Conservation (phyloP, 64 coral and sea anemone species). For the Acropora yongei region DNA sequence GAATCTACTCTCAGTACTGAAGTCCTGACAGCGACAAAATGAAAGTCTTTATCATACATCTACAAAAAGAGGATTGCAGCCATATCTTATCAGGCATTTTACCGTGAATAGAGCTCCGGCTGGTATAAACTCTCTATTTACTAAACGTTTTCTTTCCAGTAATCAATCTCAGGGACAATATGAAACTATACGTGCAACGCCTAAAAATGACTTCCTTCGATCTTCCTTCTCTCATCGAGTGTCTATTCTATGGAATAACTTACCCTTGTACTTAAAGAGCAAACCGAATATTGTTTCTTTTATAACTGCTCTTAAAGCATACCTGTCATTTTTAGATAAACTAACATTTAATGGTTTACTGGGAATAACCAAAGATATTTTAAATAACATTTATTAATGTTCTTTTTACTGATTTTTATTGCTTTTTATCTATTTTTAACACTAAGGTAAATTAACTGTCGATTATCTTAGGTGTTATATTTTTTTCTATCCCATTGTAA, state of each 20-base stretch:
- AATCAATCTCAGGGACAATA: neutral
- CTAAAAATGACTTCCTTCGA: neutral
- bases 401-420: neutral
- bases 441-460: neutral
- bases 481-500: neutral
- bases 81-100: constrained; percentile 6
- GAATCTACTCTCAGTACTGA: neutral
- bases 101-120: constrained; percentile 13
- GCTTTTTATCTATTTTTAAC: neutral
- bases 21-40: neutral
- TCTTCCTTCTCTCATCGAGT: constrained; percentile 15
- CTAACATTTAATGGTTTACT: neutral
- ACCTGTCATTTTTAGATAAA: neutral
- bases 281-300: neutral
- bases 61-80: neutral
- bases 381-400: neutral
- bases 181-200: neutral
- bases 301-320: neutral
- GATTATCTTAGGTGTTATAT: neutral
- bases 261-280: neutral
- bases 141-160: neutral
- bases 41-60: neutral
- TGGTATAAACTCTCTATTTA: constrained; percentile 10
- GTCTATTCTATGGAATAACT: constrained; percentile 10
- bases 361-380: neutral